Percentiles rank a stretch among this genome's conserved stretches.
These are phyloP conservation scores for Belonocnema kinseyi DNA, from an alignment of 1,140 invertebrate genomes.

Conservation along the genomic window DNA sequence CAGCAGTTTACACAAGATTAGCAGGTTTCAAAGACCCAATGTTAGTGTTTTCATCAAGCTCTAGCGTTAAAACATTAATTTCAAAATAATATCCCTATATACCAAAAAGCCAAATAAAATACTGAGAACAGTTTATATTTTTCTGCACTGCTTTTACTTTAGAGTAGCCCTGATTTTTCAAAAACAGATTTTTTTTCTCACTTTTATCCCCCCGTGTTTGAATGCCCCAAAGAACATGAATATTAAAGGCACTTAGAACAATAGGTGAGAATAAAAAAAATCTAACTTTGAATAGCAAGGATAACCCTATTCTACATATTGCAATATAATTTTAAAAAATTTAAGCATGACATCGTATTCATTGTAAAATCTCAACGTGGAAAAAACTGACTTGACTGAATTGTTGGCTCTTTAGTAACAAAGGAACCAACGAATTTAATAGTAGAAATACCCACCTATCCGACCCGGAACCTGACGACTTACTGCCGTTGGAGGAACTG, in stretches of 20 bases:
- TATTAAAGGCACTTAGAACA: too few relatives aligned
- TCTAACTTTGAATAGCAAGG: too few relatives aligned
- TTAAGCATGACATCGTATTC: too few relatives aligned
- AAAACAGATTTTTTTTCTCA: too few relatives aligned
- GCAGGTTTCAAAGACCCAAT: conserved; percentile 51
- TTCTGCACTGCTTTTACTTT: not conserved
- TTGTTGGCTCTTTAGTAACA: conserved; percentile 41
- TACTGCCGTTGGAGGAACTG: conserved; percentile 77
- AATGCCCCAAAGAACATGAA: too few relatives aligned
- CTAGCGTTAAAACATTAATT: conserved; percentile 51
- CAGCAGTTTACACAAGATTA: conserved; percentile 48
- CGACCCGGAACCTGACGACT: conserved; percentile 76
- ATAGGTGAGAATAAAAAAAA: too few relatives aligned
- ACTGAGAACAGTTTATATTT: not conserved
- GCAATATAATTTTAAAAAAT: too few relatives aligned
- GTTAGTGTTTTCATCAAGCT: conserved; percentile 59
- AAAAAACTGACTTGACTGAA: conserved; percentile 8
- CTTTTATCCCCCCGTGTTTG: too few relatives aligned
- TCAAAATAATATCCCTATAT: conserved; percentile 36
- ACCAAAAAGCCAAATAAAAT: conserved; percentile 44
- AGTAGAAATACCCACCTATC: conserved; percentile 75
- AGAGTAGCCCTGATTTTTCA: too few relatives aligned
- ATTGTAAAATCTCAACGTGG: too few relatives aligned
- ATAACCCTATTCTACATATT: too few relatives aligned
- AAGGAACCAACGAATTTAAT: conserved; percentile 31